Evolutionary conservation across 2,888 invertebrate species (phyloP).

Genomic region (Phyllotreta cruciferae): DNA sequence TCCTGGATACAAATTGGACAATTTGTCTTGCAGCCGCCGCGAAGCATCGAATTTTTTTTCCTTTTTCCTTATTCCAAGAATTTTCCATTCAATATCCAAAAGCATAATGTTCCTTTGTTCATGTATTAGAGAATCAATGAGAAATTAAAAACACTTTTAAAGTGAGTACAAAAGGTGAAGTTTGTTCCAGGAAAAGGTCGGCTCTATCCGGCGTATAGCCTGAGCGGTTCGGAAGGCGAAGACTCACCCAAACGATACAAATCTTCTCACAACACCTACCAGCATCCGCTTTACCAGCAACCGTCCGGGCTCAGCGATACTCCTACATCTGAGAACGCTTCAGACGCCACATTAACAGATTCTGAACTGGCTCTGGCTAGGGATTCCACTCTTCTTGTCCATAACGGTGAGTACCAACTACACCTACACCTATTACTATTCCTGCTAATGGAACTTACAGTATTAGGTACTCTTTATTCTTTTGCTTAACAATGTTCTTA

Average conservation of each 20-base stretch:
- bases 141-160: neutral
- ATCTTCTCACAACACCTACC: constrained; percentile 61
- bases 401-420: constrained; percentile 73
- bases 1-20: constrained; percentile 55
- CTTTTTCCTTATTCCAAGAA: constrained; percentile 21
- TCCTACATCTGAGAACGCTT: constrained; percentile 84
- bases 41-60: constrained; percentile 40
- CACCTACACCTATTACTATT: neutral
- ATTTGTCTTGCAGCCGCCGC: constrained; percentile 51
- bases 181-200: constrained; percentile 74
- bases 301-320: constrained; percentile 73
- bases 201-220: constrained; percentile 82
- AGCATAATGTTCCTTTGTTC: neutral
- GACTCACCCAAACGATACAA: constrained; percentile 67
- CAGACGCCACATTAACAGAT: constrained; percentile 84
- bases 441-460: too few species aligned
- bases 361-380: constrained; percentile 83
- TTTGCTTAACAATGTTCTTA: too few species aligned
- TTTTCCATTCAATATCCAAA: too few species aligned
- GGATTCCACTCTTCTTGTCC: constrained; percentile 81
- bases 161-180: neutral
- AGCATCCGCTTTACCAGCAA: constrained; percentile 63
- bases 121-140: too few species aligned
- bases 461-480: too few species aligned
- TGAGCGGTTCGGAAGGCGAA: constrained; percentile 79